Conservation (phyloP, 2,797 vertebrate species). For the Paratrypauchen microcephalus region DNA sequence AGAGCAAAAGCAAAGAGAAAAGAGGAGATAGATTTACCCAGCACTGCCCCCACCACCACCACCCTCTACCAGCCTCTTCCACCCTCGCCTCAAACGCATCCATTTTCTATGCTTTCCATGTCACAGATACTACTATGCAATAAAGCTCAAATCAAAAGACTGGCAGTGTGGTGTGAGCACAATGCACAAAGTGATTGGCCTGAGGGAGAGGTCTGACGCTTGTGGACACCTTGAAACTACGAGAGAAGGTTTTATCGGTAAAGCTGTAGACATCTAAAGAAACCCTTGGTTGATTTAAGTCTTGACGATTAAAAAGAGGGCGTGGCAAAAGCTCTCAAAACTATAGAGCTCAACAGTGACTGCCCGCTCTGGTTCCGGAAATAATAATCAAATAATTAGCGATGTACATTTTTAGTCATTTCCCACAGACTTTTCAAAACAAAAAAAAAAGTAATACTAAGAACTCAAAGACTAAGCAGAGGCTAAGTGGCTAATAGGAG, state of each 20-base stretch:
- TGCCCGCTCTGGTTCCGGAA: too few relatives aligned
- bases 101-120: slow-evolving; percentile 50
- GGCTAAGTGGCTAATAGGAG: too few relatives aligned
- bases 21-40: slow-evolving; percentile 25
- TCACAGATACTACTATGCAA: slow-evolving; percentile 52
- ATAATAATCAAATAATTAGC: too few relatives aligned
- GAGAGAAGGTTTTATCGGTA: slow-evolving; percentile 42
- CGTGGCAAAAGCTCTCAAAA: too few relatives aligned
- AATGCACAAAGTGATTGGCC: slow-evolving; percentile 37
- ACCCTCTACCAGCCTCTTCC: neutral
- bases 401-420: too few relatives aligned
- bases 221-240: slow-evolving; percentile 49
- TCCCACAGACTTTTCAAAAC: too few relatives aligned
- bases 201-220: slow-evolving; percentile 47
- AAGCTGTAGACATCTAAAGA: slow-evolving; percentile 6
- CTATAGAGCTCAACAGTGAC: too few relatives aligned
- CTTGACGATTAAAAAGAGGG: too few relatives aligned
- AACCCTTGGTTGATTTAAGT: too few relatives aligned
- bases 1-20: slow-evolving; percentile 30
- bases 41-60: slow-evolving; percentile 10
- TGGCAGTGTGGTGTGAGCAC: slow-evolving; percentile 42
- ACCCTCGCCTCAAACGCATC: slow-evolving; percentile 19
- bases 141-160: slow-evolving; percentile 60
- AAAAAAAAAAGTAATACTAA: too few relatives aligned
- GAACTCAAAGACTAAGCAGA: too few relatives aligned